Evolutionary conservation across 2,797 vertebrate genomes (phyloP), one percentile per base, ranked within the genome.

Genomic region (Onychomys arenicola): DNA sequence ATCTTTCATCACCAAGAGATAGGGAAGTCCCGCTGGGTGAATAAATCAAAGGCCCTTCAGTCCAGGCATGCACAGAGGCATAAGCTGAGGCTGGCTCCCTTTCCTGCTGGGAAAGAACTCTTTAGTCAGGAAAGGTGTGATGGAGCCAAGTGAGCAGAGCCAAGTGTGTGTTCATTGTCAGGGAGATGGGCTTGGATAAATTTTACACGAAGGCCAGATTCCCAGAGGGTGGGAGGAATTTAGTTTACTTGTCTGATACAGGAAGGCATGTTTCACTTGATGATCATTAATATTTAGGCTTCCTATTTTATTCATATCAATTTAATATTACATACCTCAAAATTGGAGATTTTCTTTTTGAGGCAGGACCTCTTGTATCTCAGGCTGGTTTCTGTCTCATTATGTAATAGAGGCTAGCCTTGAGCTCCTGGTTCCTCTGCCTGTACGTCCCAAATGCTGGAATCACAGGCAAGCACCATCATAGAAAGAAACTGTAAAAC

Each of bases 131-230:
- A 78, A 92, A 94, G 40, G 55, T 96, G 52, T 37, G 8, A 61
- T 82, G 32, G n/a, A 90, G 73, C 75, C 85, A 96, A 69, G 52
- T 86, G 88, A 90, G 91, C 85, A 32, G n/a, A 90, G 73, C 75
- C 85, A 96, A 69, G 52, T 86, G 88, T 90, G 91, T 57, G 29
- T 80, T 93, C 85, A 57, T 89, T 52, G 65, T 94, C 0, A 16
- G 61, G 59, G 67, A 89, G 80, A 52, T 19, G 52, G 71, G 85
- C 91, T 97, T 93, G 87, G 77, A 91, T 96, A 81, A 37, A n/a
- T 71, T 94, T 97, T 96, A 77, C 89, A 88, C 91, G 61, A 25
- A 96, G 81, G 83, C 75, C 67, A 91, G 91, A 96, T 95, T 96
- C 88, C 87, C 89, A 80, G 46, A 92, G n/a, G 90, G 86, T 95